phyloP scores from a whole-genome alignment of 1,140 invertebrate genomes.

The Stegodyphus mimosarum region DNA sequence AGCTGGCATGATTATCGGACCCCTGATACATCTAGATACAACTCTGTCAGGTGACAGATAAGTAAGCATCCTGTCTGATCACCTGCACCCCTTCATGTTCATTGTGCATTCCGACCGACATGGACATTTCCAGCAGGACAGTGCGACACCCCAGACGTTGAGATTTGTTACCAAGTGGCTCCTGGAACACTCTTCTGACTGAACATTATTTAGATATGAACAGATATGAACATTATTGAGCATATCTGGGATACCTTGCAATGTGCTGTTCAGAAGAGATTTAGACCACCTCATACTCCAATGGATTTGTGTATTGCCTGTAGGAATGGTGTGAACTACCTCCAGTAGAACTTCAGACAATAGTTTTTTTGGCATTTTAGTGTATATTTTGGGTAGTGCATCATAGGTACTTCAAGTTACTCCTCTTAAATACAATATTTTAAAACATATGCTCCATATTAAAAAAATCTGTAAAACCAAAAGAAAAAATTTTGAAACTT shows the following conservation, averaged over 20 bases:
- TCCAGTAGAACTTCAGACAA: too few relatives aligned
- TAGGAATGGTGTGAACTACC: too few relatives aligned
- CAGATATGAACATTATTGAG: slow-evolving; percentile 10
- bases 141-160: background rate
- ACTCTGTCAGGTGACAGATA: background rate
- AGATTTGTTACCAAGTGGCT: background rate
- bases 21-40: background rate
- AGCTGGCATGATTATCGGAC: too few relatives aligned
- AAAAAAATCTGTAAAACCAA: too few relatives aligned
- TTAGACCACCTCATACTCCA: background rate
- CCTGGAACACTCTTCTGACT: background rate
- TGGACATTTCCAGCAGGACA: slow-evolving; percentile 2
- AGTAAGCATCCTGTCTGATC: slow-evolving; percentile 6
- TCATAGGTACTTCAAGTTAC: too few relatives aligned
- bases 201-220: background rate
- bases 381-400: too few relatives aligned
- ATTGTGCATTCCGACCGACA: background rate
- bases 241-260: slow-evolving; percentile 3
- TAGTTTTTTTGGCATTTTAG: too few relatives aligned
- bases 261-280: slow-evolving; percentile 1
- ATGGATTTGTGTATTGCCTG: background rate
- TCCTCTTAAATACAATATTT: too few relatives aligned
- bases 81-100: slow-evolving; percentile 1
- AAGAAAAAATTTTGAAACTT: too few relatives aligned
- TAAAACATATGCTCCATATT: too few relatives aligned